phyloP scores from a whole-genome alignment of 2,888 invertebrate species.

The Colletes collaris region DNA sequence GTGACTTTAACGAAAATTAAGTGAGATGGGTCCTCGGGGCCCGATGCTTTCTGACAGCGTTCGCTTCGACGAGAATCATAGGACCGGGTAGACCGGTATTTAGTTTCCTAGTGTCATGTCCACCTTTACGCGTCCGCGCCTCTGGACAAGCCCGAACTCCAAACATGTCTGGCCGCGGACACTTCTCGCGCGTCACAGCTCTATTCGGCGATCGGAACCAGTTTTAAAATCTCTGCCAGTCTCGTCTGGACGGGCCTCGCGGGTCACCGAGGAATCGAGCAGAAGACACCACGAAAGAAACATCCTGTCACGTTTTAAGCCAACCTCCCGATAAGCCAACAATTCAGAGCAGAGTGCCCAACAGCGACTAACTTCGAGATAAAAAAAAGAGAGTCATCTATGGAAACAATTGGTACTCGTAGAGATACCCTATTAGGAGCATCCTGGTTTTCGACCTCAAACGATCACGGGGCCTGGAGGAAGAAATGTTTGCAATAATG shows the following conservation, averaged over 20 bases:
- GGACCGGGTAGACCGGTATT: conserved; percentile 72
- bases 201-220: conserved; percentile 71
- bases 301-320: no score
- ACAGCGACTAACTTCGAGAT: no score
- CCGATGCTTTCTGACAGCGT: conserved; percentile 77
- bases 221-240: conserved; percentile 25
- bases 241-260: not conserved
- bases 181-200: conserved; percentile 76
- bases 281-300: no score
- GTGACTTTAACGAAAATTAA: conserved; percentile 75
- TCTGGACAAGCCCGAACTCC: conserved; percentile 78
- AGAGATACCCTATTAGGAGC: not conserved
- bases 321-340: no score
- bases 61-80: conserved; percentile 66
- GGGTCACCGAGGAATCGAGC: not conserved
- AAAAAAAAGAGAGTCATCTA: no score
- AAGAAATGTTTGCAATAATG: not conserved
- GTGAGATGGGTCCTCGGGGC: conserved; percentile 75
- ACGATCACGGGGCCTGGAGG: not conserved
- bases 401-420: no score
- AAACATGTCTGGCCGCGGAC: conserved; percentile 76
- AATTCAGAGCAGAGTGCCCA: no score
- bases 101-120: conserved; percentile 82
- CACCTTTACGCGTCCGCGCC: conserved; percentile 82
- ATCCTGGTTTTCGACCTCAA: not conserved